Conservation (phyloP, 2,113 vertebrate genomes). For the human region DNA sequence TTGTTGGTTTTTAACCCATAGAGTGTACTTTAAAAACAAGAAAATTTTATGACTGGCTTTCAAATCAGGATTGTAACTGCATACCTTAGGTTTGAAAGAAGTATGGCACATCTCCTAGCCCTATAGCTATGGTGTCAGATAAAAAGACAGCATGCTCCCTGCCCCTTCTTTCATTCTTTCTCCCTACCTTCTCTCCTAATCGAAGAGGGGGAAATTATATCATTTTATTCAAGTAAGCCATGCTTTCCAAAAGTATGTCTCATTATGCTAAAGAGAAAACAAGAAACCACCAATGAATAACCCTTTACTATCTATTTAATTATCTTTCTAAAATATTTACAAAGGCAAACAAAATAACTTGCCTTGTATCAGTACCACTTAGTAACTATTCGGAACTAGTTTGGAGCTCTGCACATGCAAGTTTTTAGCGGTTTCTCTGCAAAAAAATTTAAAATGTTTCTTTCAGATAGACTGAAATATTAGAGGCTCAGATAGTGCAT, state of each 20-base stretch:
- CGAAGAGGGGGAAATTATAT: not conserved
- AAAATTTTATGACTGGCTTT: not conserved
- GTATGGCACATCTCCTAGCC: not conserved
- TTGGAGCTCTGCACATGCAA: not conserved
- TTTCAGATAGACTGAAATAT: not conserved
- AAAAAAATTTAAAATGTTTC: not conserved
- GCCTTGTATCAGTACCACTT: not conserved
- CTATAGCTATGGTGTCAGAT: not conserved
- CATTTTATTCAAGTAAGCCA: not conserved
- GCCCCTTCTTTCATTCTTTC: not conserved
- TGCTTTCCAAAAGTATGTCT: not conserved
- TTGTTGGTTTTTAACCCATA: not conserved
- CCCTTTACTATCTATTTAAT: not conserved
- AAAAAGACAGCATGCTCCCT: fast-evolving
- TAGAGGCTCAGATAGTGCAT: not conserved
- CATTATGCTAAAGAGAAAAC: not conserved
- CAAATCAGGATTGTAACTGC: not conserved
- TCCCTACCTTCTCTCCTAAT: not conserved
- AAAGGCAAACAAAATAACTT: not conserved
- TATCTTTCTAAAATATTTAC: not conserved
- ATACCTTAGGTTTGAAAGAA: not conserved
- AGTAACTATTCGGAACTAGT: not conserved
- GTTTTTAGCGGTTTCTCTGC: not conserved
- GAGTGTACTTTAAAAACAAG: not conserved
- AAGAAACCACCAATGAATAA: not conserved